Base-by-base conservation (phyloP, 37 sponge, comb jelly and placozoan genomes). In the Eunapius fragilis region DNA sequence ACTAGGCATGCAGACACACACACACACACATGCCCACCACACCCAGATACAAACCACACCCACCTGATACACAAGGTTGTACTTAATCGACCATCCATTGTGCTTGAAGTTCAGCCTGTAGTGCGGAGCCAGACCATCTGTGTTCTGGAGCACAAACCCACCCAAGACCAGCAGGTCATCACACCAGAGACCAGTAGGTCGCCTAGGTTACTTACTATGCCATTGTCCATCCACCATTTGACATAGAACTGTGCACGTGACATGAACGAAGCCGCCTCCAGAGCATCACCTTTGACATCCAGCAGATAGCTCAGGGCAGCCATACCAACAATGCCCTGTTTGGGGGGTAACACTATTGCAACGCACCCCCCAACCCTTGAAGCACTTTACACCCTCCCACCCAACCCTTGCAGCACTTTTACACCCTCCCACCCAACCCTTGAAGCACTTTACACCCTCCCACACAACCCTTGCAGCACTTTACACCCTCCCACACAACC, bases 11-110 rank as follows among this genome's bases (percentile, higher is more conserved):
- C 58, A 58, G 19, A 58, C 58, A 58, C 58, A 58, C 58, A 58
- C 58, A 58, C 58, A 58, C 58, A 58, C 58, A 58, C 58, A 58
- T 9, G 7, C 72, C 3, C 41, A 71, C 30, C 30, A 75, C 13
- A 19, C 19, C 22, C 32, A 90, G 78, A 84, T 41, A 45, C 9
- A 11, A 67, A 9, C 30, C 30, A 75, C 13, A 2, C 19, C 22
- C 32, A 90, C 86, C 79, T 86, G 82, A 67, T 74, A 93, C 35
- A 93, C 67, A 11, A 93, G 77, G 82, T 93, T 93, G 85, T 93
- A 93, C 74, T 93, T 93, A 33, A 93, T 85, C 13, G 90, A 90
- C 90, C 90, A 93, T 31, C 88, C 80, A 58, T 84, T 37, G 33
- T 79, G 68, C 38, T 90, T 82, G 69, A 85, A 93, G 88, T 93